These are phyloP conservation scores for Phania funesta DNA, from an alignment of 2,888 invertebrate genomes.

Conservation along the genomic window DNA sequence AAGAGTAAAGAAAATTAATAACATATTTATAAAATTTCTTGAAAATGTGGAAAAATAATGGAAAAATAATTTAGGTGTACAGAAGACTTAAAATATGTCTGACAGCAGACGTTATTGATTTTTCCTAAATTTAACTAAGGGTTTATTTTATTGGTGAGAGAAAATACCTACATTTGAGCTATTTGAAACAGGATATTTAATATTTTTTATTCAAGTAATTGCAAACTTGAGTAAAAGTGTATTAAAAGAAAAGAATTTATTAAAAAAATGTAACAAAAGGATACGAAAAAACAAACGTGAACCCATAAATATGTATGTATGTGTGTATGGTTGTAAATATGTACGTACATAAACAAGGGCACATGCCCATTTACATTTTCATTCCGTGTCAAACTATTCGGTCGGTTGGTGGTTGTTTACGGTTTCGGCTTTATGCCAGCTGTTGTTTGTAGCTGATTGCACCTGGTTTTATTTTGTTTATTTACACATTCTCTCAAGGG, in stretches of 20 bases:
- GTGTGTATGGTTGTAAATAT: background rate
- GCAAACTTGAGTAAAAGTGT: background rate
- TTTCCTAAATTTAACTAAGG: conserved; percentile 9
- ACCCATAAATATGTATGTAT: background rate
- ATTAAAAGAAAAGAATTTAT: background rate
- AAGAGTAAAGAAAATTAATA: background rate
- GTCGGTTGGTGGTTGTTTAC: conserved; percentile 12
- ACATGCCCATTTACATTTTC: background rate
- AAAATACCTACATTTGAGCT: background rate
- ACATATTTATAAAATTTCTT: conserved; percentile 4
- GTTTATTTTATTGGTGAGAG: background rate
- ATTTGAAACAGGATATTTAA: too few relatives aligned
- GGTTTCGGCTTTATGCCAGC: conserved; percentile 23
- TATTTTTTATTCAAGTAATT: too few relatives aligned
- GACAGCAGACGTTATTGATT: conserved; percentile 54
- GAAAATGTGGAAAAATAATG: background rate
- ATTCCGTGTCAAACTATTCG: conserved; percentile 19
- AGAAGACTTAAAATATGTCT: conserved; percentile 37
- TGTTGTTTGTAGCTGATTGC: conserved; percentile 49
- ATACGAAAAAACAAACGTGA: background rate
- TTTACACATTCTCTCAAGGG: conserved; percentile 17
- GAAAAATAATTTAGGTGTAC: conserved; percentile 34
- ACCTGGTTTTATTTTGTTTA: conserved; percentile 37
- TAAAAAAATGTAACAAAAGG: background rate
- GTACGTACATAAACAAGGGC: background rate